phyloP scores from a whole-genome alignment of 2,797 vertebrate genomes.

The Bovichtus variegatus region DNA sequence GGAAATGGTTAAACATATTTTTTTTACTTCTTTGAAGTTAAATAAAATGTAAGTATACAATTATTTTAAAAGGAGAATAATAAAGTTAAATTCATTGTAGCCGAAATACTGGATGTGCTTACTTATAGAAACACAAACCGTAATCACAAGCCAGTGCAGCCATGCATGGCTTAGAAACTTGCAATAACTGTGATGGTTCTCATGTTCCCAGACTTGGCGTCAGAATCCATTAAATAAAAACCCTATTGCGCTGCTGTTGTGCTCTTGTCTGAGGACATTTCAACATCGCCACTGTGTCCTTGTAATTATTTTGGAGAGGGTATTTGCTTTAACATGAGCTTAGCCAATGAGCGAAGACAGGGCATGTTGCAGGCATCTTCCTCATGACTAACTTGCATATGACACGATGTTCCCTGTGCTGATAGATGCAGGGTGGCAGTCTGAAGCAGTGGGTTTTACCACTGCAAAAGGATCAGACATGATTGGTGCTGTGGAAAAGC shows the following conservation, averaged over 20 bases:
- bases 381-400: slow-evolving; percentile 81
- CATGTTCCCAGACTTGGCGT: slow-evolving; percentile 61
- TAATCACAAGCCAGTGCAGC: slow-evolving; percentile 36
- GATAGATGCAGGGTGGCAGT: slow-evolving; percentile 84
- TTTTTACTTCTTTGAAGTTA: neutral
- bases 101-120: slow-evolving; percentile 1
- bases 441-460: slow-evolving; percentile 77
- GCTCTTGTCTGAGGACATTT: slow-evolving; percentile 79
- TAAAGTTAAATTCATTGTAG: neutral
- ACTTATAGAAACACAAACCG: slow-evolving; percentile 17
- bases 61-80: slow-evolving; percentile 19
- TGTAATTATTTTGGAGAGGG: slow-evolving; percentile 82
- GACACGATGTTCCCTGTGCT: slow-evolving; percentile 78
- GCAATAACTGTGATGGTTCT: slow-evolving; percentile 57
- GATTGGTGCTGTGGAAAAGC: slow-evolving; percentile 79
- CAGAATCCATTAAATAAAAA: slow-evolving; percentile 74
- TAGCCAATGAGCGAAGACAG: slow-evolving; percentile 79
- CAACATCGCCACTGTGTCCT: slow-evolving; percentile 69
- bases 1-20: neutral
- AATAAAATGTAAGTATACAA: neutral
- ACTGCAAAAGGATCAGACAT: slow-evolving; percentile 74
- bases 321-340: slow-evolving; percentile 84
- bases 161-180: slow-evolving; percentile 52
- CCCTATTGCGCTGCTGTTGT: slow-evolving; percentile 55
- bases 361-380: slow-evolving; percentile 82